Evolutionary conservation across 2,888 invertebrate species (phyloP), one percentile per base, ranked within the genome.

Genomic region (Noctua pronuba): DNA sequence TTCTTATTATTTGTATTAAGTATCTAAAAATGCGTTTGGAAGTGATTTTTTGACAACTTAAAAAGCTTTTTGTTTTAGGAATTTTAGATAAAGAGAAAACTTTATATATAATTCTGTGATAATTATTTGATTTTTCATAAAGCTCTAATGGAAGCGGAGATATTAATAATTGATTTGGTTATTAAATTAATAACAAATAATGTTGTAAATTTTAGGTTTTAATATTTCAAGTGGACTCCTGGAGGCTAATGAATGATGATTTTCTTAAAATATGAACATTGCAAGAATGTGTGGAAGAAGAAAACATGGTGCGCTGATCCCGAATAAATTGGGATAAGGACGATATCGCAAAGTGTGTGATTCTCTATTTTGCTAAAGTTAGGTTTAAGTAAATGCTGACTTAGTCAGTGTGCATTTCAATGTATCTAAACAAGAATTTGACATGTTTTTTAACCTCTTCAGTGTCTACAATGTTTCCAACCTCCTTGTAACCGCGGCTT

Each of bases 401-500:
- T 21, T 18, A 60, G 18, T 35, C 16, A 49, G 24, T 38, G 16
- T 46, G 49, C 13, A 13, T n/a, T 41, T 55, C 10, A 18, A 71
- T 11, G 18, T 18, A 71, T 10, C 0, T 18, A 35, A 44, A 31
- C 3, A 64, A 31, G 8, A 44, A 24, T 18, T n/a, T 18, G 2
- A 21, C 21, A 21, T 65, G 10, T 60, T 38, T 21, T 44, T 4
- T 1, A 31, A 21, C 0, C 7, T 38, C 28, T n/a, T 41, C 18
- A 16, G 1, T 35, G 0, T 24, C 18, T 38, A 11, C 16, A 52
- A 38, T 13, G 4, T 46, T 58, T 38, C 21, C 46, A 69, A 52
- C 69, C 55, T 70, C 72, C 38, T 28, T 92, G 77, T 93, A 87
- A 83, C 88, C 88, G 62, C 86, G 67, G 77, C 92, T 89, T 94